These are phyloP conservation scores for Coremacera marginata DNA, from an alignment of 2,888 invertebrate genomes.

Conservation along the genomic window DNA sequence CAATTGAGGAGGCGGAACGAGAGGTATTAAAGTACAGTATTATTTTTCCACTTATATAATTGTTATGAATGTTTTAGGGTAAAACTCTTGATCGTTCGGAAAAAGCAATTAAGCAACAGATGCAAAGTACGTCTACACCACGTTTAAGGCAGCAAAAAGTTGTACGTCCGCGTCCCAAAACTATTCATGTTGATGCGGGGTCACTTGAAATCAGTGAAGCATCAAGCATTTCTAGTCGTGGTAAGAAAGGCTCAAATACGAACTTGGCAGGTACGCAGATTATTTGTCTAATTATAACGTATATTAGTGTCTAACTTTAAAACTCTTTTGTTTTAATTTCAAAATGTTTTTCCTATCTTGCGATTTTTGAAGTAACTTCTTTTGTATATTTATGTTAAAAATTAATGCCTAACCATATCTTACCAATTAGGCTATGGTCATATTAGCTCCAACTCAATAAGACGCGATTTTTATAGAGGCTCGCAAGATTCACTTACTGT, in stretches of 20 bases:
- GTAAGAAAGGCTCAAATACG: slow-evolving; percentile 85
- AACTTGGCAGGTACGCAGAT: slow-evolving; percentile 81
- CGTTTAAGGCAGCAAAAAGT: slow-evolving; percentile 77
- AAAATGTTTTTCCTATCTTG: slow-evolving; percentile 45
- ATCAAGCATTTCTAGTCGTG: slow-evolving; percentile 78
- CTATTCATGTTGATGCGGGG: slow-evolving; percentile 89
- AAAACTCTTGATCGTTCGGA: slow-evolving; percentile 82
- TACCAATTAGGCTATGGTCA: slow-evolving; percentile 62
- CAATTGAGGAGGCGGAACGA: slow-evolving; percentile 90
- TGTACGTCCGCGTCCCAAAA: slow-evolving; percentile 86
- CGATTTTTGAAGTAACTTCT: slow-evolving; percentile 50
- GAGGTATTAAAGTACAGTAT: slow-evolving; percentile 72
- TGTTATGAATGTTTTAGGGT: slow-evolving; percentile 72
- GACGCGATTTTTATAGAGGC: slow-evolving; percentile 91
- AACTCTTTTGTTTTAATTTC: slow-evolving; percentile 48
- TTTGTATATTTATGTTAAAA: slow-evolving; percentile 43
- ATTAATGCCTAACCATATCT: background rate
- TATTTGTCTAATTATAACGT: slow-evolving; percentile 45
- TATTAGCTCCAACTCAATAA: slow-evolving; percentile 77
- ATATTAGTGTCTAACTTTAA: slow-evolving; percentile 44
- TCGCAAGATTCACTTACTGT: slow-evolving; percentile 90
- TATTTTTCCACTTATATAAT: background rate
- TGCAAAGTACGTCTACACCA: slow-evolving; percentile 67
- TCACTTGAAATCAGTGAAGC: slow-evolving; percentile 84
- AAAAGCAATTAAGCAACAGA: slow-evolving; percentile 73